Evolutionary conservation across 2,113 vertebrate species (phyloP).

Genomic region (Geococcyx californianus): DNA sequence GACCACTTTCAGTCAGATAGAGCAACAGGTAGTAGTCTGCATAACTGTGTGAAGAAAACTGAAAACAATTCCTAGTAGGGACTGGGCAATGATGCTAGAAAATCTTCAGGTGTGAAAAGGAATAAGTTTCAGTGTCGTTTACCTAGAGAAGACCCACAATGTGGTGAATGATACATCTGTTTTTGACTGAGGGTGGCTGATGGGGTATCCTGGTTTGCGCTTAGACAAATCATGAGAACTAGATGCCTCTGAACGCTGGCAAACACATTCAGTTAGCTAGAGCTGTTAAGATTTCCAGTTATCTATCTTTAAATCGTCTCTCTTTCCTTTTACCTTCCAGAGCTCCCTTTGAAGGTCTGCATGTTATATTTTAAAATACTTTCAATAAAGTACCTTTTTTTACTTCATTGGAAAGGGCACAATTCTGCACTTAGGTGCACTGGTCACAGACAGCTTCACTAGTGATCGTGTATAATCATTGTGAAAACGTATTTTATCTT

Average conservation of each 20-base stretch:
- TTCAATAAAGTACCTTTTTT: neutral
- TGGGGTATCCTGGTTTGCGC: neutral
- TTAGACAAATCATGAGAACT: neutral
- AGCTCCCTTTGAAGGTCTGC: neutral
- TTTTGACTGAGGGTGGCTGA: neutral
- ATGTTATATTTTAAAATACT: neutral
- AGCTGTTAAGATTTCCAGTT: neutral
- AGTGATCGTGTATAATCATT: neutral
- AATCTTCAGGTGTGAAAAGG: neutral
- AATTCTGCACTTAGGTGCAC: neutral
- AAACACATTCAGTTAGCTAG: neutral
- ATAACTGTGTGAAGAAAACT: accelerated
- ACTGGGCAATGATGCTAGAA: neutral
- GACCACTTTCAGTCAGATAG: neutral
- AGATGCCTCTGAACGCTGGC: neutral
- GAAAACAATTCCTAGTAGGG: neutral
- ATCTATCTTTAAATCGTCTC: neutral
- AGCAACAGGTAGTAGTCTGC: neutral
- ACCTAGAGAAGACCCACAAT: accelerated
- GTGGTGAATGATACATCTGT: neutral
- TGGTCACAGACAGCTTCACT: neutral
- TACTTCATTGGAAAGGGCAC: neutral
- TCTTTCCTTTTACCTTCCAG: neutral
- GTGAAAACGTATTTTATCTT: conserved; percentile 27
- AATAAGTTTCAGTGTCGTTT: neutral